Evolutionary conservation across 2,888 invertebrate species (phyloP).

Genomic region (Cheilosia soror): DNA sequence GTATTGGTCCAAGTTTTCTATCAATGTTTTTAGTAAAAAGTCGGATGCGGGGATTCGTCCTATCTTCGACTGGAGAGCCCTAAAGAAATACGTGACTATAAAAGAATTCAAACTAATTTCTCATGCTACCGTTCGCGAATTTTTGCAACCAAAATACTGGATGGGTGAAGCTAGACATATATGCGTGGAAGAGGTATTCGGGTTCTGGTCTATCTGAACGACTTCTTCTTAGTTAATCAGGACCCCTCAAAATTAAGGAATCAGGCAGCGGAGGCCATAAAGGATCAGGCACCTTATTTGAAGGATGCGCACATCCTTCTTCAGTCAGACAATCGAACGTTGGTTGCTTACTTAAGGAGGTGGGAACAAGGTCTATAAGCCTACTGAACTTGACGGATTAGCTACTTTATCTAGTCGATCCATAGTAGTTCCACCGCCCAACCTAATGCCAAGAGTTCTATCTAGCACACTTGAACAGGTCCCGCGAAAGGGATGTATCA

Average conservation of each 20-base stretch:
- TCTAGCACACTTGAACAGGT: constrained; percentile 27
- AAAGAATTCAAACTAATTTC: constrained; percentile 18
- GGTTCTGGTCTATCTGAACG: constrained; percentile 36
- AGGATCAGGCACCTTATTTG: constrained; percentile 23
- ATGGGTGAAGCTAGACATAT: not conserved
- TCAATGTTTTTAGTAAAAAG: constrained; percentile 21
- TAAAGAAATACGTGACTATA: constrained; percentile 22
- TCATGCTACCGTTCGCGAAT: constrained; percentile 1
- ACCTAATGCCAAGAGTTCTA: constrained; percentile 36
- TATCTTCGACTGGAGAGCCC: constrained; percentile 7
- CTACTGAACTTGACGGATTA: constrained; percentile 17
- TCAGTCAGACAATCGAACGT: constrained; percentile 35
- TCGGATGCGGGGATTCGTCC: not conserved
- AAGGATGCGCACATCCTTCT: not conserved
- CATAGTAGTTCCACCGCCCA: constrained; percentile 36
- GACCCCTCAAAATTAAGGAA: not conserved
- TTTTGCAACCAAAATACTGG: constrained; percentile 1
- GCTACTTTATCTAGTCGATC: constrained; percentile 9
- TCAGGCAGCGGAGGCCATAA: constrained; percentile 26
- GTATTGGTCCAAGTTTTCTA: constrained; percentile 19
- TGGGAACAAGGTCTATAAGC: constrained; percentile 22
- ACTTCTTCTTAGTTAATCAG: constrained; percentile 11
- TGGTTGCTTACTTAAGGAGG: constrained; percentile 34
- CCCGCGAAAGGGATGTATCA: constrained; percentile 23
- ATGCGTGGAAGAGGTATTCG: constrained; percentile 21